A percentile compares a stretch with the other conserved stretches of the same genome.
Conservation (phyloP, 2,888 invertebrate species). For the Thera britannica region DNA sequence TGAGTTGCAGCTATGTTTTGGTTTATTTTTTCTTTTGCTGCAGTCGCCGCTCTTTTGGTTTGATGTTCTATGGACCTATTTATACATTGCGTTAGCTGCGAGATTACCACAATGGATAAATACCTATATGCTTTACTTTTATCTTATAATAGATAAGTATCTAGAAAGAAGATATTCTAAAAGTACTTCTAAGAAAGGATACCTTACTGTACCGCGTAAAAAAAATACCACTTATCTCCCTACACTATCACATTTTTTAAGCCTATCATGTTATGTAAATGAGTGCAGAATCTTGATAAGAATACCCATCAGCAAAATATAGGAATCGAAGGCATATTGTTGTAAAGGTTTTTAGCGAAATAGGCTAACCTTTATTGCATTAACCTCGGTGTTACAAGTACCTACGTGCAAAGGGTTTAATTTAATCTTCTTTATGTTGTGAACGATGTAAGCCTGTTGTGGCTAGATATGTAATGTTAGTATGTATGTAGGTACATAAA, state of each 20-base stretch:
- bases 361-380: slow-evolving; percentile 50
- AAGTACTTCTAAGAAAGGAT: background rate
- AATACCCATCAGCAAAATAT: slow-evolving; percentile 17
- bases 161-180: background rate
- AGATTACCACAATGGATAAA: background rate
- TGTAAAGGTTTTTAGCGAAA: slow-evolving; percentile 40
- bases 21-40: background rate
- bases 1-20: slow-evolving; percentile 11
- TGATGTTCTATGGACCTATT: background rate
- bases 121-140: background rate
- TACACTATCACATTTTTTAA: slow-evolving; percentile 12
- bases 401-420: slow-evolving; percentile 43
- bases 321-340: slow-evolving; percentile 36
- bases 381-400: slow-evolving; percentile 46
- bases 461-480: background rate
- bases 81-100: background rate
- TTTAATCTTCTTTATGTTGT: slow-evolving; percentile 49
- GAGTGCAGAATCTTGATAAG: slow-evolving; percentile 9
- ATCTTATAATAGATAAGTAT: background rate
- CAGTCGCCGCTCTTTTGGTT: background rate
- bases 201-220: background rate
- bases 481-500: background rate
- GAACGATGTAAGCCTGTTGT: slow-evolving; percentile 41
- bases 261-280: slow-evolving; percentile 16
- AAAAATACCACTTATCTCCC: slow-evolving; percentile 6